These are phyloP conservation scores for Nasonia vitripennis DNA, from an alignment of 1,140 invertebrate genomes.

Conservation along the genomic window DNA sequence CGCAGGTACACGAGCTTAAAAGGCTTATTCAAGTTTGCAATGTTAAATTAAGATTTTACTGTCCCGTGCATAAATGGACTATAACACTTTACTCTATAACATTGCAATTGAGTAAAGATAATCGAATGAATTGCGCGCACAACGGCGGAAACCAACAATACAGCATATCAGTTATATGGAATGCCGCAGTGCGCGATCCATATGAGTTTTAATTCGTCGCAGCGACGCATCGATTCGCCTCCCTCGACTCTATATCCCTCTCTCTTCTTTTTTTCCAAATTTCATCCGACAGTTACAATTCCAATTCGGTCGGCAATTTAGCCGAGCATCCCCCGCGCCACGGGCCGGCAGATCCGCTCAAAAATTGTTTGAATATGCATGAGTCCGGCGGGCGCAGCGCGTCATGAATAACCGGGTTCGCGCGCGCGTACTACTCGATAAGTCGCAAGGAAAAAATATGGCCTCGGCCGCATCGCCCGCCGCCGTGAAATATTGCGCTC, in stretches of 20 bases:
- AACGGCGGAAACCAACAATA: too few species aligned
- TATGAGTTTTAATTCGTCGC: slow-evolving; percentile 32
- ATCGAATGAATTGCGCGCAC: too few species aligned
- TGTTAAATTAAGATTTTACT: too few species aligned
- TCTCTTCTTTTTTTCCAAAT: slow-evolving; percentile 27
- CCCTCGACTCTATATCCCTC: background rate
- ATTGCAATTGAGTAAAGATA: too few species aligned
- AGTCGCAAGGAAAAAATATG: slow-evolving; percentile 45
- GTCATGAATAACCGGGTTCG: slow-evolving; percentile 34
- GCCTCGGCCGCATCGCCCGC: background rate
- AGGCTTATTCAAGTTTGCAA: too few species aligned
- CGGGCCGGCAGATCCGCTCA: background rate
- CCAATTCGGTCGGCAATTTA: slow-evolving; percentile 39
- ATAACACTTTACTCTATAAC: too few species aligned
- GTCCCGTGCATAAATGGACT: too few species aligned
- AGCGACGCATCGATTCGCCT: background rate
- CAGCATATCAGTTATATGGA: background rate
- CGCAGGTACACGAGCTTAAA: too few species aligned
- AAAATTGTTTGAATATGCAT: slow-evolving; percentile 47
- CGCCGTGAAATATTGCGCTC: slow-evolving; percentile 5
- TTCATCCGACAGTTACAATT: slow-evolving; percentile 35
- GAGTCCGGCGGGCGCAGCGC: background rate
- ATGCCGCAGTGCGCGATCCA: background rate
- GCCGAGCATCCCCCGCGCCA: background rate
- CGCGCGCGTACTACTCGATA: slow-evolving; percentile 17